Evolutionary conservation across 2,113 vertebrate species (phyloP).

Genomic region (Malaclemys terrapin): DNA sequence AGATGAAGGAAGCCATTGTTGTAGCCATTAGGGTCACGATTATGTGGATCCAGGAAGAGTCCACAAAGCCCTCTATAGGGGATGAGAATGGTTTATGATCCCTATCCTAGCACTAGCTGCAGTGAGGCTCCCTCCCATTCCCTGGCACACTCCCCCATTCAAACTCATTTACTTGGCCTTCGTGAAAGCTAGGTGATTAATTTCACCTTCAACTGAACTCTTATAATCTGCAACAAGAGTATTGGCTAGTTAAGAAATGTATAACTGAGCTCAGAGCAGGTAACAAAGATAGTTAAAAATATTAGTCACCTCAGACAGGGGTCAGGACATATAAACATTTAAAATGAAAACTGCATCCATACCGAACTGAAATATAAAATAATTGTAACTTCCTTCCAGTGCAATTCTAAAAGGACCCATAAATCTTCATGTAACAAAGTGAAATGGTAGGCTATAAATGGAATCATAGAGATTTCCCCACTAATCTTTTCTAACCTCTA

Average conservation of each 20-base stretch:
- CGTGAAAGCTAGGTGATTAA: neutral
- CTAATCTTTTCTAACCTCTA: neutral
- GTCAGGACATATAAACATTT: neutral
- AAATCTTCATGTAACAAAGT: neutral
- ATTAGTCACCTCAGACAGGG: accelerated
- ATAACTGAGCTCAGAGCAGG: neutral
- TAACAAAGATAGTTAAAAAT: neutral
- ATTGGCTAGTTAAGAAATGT: neutral
- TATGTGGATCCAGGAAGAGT: neutral
- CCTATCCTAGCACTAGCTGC: accelerated
- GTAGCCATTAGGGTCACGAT: neutral
- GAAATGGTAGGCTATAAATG: neutral
- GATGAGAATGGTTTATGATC: neutral
- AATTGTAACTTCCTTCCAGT: neutral
- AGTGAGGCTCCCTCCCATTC: neutral
- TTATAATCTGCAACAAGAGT: neutral
- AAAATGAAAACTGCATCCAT: neutral
- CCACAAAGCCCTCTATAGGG: neutral
- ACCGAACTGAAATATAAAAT: neutral
- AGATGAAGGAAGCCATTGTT: neutral
- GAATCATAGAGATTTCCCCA: neutral
- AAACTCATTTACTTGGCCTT: accelerated
- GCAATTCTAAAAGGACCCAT: neutral
- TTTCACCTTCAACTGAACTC: neutral
- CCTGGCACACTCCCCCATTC: neutral